Base-by-base conservation (phyloP, 30 jellyfish, hydroid and myxozoan genomes). In the Nemopilema nomurai region DNA sequence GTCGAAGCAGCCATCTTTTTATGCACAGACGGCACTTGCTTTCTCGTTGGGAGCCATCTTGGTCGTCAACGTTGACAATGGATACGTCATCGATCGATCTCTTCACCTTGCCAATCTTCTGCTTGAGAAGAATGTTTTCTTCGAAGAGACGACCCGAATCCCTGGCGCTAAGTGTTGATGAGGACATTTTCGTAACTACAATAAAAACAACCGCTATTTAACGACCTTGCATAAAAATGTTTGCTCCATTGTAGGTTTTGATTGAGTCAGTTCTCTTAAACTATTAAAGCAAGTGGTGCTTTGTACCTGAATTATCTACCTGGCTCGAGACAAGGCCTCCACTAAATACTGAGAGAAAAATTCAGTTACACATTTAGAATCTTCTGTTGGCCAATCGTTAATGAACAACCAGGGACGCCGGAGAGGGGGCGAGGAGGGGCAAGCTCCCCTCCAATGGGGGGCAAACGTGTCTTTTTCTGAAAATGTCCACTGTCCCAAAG, bases 121-220 rank as follows among this genome's bases (percentile, higher is more conserved):
- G 49, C 4, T 67, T 69, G 28, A 81, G 31, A 18, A 71, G 53
- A 18, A 81, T 66, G 53, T 81, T 81, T 33, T 81, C 90, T 32
- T 81, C 81, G 25, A 29, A 81, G 20, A 81, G 41, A 7, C 32
- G 20, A 13, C 77, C 77, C 24, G 31, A 9, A 67, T 67, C 77
- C 24, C 21, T 33, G 22, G 22, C 32, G 8, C 21, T 21, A 1
- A 16, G 4, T 18, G 29, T 29, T 67, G 77, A 33, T 33, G 77
- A 67, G 24, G 77, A 67, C 77, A 67, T 67, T 41, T 41, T 3
- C 57, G 57, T 41, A 41, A 13, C 57, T 41, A 41, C 6, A 41
- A 41, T 13, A 41, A 41, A 13, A 41, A 13, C 57, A 41, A 3
- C 13, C 13, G 13, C 6, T 41, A 13, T 6, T 41, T 41, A 41